Evolutionary conservation across 2,113 vertebrate species (phyloP).

Genomic region (Chinchilla lanigera): DNA sequence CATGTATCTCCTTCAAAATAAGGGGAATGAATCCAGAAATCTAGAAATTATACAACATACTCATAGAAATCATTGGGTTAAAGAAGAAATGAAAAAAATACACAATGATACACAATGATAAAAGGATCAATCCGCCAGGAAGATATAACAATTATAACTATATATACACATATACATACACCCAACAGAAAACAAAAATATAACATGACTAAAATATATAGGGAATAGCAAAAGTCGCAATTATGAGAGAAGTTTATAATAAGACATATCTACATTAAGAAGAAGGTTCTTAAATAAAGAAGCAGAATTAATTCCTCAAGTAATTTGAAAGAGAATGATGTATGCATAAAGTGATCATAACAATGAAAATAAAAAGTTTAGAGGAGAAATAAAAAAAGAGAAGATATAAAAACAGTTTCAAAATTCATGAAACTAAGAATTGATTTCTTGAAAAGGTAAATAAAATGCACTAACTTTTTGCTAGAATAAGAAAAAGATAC

Average conservation of each 20-base stretch:
- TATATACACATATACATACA: not conserved
- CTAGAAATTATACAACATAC: not conserved
- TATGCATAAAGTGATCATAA: not conserved
- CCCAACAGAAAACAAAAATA: not conserved
- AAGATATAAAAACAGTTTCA: not conserved
- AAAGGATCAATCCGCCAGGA: not conserved
- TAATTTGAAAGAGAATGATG: not conserved
- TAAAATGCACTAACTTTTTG: not conserved
- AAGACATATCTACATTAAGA: not conserved
- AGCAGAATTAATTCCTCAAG: not conserved
- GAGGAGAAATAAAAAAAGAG: not conserved
- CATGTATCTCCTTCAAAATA: not conserved
- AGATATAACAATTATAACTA: not conserved
- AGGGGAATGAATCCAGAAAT: not conserved
- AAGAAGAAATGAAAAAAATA: not conserved
- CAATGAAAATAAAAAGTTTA: not conserved
- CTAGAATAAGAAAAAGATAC: not conserved
- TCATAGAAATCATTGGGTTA: not conserved
- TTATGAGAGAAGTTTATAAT: not conserved
- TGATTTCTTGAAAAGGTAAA: not conserved
- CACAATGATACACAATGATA: not conserved
- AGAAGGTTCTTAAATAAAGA: not conserved
- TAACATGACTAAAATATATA: not conserved
- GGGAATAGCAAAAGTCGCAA: not conserved
- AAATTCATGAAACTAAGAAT: not conserved